Percentiles rank a stretch among this genome's conserved stretches.
Evolutionary conservation across 2,797 vertebrate species (phyloP).

Genomic region (Pelobates cultripes): DNA sequence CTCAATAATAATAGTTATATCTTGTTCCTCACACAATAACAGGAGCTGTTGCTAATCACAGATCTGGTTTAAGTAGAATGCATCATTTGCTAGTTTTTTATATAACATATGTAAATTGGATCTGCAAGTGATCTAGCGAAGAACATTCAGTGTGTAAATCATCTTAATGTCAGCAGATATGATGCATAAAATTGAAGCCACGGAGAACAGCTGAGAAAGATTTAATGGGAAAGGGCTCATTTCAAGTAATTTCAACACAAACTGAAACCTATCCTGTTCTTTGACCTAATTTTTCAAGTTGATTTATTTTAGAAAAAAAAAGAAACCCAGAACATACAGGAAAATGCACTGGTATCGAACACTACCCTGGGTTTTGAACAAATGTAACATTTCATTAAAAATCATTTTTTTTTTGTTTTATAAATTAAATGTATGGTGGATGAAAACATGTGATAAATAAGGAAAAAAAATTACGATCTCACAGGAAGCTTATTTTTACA

Average conservation of each 20-base stretch:
- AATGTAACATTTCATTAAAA: too few relatives aligned
- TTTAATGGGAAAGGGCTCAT: conserved; percentile 29
- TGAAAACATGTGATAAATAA: too few relatives aligned
- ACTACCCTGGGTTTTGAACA: neutral
- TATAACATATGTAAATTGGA: conserved; percentile 48
- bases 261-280: conserved; percentile 42
- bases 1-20: conserved; percentile 18
- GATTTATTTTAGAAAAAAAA: conserved; percentile 38
- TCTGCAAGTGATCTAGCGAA: conserved; percentile 21
- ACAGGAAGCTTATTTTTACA: too few relatives aligned
- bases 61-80: conserved; percentile 6
- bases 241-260: conserved; percentile 41
- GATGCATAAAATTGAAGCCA: conserved; percentile 41
- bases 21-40: conserved; percentile 15
- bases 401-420: too few relatives aligned
- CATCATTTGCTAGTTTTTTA: conserved; percentile 16
- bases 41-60: conserved; percentile 35
- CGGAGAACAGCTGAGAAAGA: conserved; percentile 14
- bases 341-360: neutral
- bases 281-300: conserved; percentile 46
- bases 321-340: neutral
- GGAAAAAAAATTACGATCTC: too few relatives aligned
- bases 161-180: conserved; percentile 38
- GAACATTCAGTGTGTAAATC: conserved; percentile 22
- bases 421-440: too few relatives aligned